phyloP scores from a whole-genome alignment of 2,797 vertebrate genomes.

The Coluber constrictor region DNA sequence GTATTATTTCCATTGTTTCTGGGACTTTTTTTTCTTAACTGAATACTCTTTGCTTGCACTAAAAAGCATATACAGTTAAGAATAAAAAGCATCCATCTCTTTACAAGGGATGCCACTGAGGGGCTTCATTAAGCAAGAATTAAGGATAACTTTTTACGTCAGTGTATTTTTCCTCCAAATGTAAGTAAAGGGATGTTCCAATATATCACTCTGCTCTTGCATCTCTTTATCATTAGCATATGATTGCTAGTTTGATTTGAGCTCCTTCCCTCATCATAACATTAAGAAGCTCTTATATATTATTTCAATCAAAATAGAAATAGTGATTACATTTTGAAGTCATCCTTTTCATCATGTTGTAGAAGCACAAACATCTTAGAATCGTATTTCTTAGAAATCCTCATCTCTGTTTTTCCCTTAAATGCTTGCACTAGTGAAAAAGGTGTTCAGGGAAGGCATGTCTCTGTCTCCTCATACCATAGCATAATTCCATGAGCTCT shows the following conservation, averaged over 20 bases:
- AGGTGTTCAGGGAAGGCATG: background rate
- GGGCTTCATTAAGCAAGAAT: conserved; percentile 17
- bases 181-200: background rate
- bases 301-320: background rate
- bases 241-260: background rate
- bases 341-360: background rate
- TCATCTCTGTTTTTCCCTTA: background rate
- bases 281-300: background rate
- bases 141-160: background rate
- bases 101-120: background rate
- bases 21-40: background rate
- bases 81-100: background rate
- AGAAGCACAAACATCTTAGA: conserved; percentile 17
- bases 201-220: background rate
- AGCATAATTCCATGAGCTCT: background rate
- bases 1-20: background rate
- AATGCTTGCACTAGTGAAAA: conserved; percentile 11
- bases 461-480: background rate
- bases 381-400: background rate
- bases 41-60: background rate
- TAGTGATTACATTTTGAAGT: background rate
- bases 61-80: background rate
- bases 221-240: background rate
- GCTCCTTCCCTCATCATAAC: background rate
- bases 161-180: background rate